Evolutionary conservation across 2,797 vertebrate species (phyloP), one percentile per base, ranked within the genome.

Genomic region (Lemur catta): DNA sequence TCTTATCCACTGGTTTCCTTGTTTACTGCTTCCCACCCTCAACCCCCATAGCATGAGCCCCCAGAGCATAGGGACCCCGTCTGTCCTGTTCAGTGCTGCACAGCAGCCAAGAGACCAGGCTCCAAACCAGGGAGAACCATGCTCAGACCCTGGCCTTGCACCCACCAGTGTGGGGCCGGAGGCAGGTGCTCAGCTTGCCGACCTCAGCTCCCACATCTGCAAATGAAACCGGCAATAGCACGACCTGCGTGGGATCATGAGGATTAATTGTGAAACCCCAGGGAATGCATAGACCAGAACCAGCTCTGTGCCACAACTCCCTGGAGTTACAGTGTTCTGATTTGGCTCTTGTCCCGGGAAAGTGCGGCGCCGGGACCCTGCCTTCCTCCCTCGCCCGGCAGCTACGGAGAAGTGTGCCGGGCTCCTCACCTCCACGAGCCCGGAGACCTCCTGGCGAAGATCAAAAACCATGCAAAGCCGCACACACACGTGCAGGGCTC

Each of bases 301-400:
- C 14, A 43, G 18, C 61, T 28, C 24, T 15, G 17, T 13, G 24
- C 80, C 24, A 2, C 52, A 38, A n/a, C 14, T 57, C 78, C 89
- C 88, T 41, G 46, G 74, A 78, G 55, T 41, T 50, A 2, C 50
- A 30, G 38, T 7, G 0, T 17, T 28, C 43, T 26, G 72, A 38
- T 38, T 74, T 17, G 0, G 6, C 7, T 43, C 80, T 38, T 59
- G 48, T 26, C 30, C 11, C 2, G 41, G 38, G 48, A 15, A 63
- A 26, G 28, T 1, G 26, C 22, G 57, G 30, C 4, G 0, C 2
- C 0, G 4, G 38, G 24, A 1, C 55, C 2, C 43, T 7, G 4
- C 26, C 8, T 12, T 43, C 52, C 28, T 2, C 14, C 15, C 50
- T 67, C 63, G n/a, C 9, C 9, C 30, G 0, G 7, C 0, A 2